These are phyloP conservation scores for Styela clava DNA, from an alignment of 23 tunicate species.

Conservation along the genomic window DNA sequence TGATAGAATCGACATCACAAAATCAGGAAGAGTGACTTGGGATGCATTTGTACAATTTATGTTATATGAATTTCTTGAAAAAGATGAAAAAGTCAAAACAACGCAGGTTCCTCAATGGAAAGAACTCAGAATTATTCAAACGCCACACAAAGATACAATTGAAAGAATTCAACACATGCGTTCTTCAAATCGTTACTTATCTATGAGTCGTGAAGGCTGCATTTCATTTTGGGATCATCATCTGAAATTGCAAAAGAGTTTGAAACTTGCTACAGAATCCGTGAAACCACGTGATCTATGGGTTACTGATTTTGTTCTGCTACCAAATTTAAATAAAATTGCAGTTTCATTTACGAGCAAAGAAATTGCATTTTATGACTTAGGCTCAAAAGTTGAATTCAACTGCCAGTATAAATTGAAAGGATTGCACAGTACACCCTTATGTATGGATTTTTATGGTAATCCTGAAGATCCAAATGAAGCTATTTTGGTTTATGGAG, in stretches of 20 bases:
- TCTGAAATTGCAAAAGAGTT: slow-evolving; percentile 50
- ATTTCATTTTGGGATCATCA: slow-evolving; percentile 92
- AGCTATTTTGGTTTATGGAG: slow-evolving; percentile 76
- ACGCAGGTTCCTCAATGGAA: slow-evolving; percentile 99
- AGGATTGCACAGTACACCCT: slow-evolving; percentile 79
- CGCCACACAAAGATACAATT: slow-evolving; percentile 89
- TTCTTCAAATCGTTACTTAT: slow-evolving; percentile 72
- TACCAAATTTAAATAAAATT: slow-evolving; percentile 79
- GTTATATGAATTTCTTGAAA: slow-evolving; percentile 83
- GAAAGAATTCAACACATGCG: slow-evolving; percentile 52
- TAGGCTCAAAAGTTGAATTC: slow-evolving; percentile 84
- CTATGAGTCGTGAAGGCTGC: slow-evolving; percentile 81
- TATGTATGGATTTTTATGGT: slow-evolving; percentile 80
- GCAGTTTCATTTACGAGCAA: slow-evolving; percentile 96
- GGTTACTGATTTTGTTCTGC: slow-evolving; percentile 85
- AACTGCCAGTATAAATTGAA: slow-evolving; percentile 83
- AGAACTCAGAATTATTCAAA: slow-evolving; percentile 56
- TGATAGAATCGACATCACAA: slow-evolving; percentile 90
- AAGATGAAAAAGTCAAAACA: slow-evolving; percentile 95
- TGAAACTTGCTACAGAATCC: slow-evolving; percentile 56
- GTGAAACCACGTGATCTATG: slow-evolving; percentile 89
- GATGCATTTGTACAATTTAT: slow-evolving; percentile 79
- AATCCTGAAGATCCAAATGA: slow-evolving; percentile 80
- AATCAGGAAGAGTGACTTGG: slow-evolving; percentile 78
- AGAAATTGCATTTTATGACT: slow-evolving; percentile 88